These are phyloP conservation scores for Enteromius fasciolatus DNA, from an alignment of 2,797 vertebrate species.

Conservation along the genomic window DNA sequence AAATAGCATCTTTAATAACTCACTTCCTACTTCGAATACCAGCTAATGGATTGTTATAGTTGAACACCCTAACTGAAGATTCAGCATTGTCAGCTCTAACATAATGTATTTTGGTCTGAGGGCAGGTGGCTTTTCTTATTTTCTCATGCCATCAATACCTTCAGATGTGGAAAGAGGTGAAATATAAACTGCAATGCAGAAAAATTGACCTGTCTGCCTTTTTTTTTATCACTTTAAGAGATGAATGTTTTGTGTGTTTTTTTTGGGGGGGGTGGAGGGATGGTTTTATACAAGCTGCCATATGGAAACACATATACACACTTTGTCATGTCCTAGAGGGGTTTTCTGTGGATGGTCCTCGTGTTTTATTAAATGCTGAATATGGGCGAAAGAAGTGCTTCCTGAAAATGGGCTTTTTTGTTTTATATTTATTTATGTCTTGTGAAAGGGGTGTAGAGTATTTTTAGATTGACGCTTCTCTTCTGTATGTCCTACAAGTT, in stretches of 20 bases:
- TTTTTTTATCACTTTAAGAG: conserved; percentile 1
- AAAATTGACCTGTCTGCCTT: neutral
- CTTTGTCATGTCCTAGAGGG: conserved; percentile 4
- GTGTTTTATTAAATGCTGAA: conserved; percentile 49
- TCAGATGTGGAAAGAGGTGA: neutral
- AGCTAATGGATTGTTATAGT: conserved; percentile 11
- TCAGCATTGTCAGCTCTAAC: conserved; percentile 2
- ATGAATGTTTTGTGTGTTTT: neutral
- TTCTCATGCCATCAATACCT: conserved; percentile 2
- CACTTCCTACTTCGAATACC: neutral
- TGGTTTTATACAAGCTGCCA: neutral
- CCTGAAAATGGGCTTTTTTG: conserved; percentile 32
- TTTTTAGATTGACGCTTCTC: conserved; percentile 29
- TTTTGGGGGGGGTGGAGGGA: neutral
- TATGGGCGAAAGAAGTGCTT: conserved; percentile 44
- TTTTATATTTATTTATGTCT: neutral
- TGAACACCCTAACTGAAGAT: conserved; percentile 8
- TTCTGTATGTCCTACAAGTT: conserved; percentile 12
- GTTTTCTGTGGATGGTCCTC: conserved; percentile 5
- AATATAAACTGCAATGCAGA: conserved; percentile 1
- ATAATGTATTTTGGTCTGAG: conserved; percentile 4
- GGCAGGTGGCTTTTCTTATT: conserved; percentile 9
- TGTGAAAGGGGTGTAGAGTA: conserved; percentile 12
- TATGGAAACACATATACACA: conserved; percentile 10
- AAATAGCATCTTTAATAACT: neutral